phyloP scores from a whole-genome alignment of 2,888 invertebrate species.

The Erynnis tages region DNA sequence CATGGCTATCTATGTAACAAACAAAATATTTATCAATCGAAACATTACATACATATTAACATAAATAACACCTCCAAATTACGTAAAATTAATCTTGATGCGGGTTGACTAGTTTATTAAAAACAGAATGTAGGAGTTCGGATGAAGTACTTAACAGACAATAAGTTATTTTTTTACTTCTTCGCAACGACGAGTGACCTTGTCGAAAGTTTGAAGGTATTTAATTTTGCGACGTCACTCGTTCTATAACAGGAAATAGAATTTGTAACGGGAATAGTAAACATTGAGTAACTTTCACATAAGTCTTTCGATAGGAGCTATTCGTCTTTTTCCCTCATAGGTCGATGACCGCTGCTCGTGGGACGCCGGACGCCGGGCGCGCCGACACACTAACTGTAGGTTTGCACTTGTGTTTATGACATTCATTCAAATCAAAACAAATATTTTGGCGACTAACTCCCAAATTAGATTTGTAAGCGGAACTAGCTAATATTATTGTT shows the following conservation, averaged over 20 bases:
- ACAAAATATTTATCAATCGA: background rate
- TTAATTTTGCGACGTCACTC: background rate
- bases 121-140: background rate
- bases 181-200: too few relatives aligned
- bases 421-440: too few relatives aligned
- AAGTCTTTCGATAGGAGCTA: conserved; percentile 16
- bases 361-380: background rate
- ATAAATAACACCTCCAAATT: conserved; percentile 19
- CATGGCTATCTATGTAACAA: conserved; percentile 5
- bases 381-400: too few relatives aligned
- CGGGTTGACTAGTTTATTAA: conserved; percentile 21
- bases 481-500: too few relatives aligned
- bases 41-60: conserved; percentile 6
- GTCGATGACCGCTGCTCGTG: conserved; percentile 8
- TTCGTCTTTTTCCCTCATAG: background rate
- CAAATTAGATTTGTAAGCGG: too few relatives aligned
- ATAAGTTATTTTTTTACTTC: background rate
- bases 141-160: background rate
- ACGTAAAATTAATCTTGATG: conserved; percentile 10
- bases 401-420: too few relatives aligned
- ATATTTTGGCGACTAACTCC: too few relatives aligned
- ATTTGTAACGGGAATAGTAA: conserved; percentile 13
- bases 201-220: too few relatives aligned
- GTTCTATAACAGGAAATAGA: conserved; percentile 5
- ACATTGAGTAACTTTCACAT: conserved; percentile 17